Percentiles rank a stretch among this genome's conserved stretches.
These are phyloP conservation scores for Corythaeola cristata DNA, from an alignment of 2,113 vertebrate species.

Conservation along the genomic window DNA sequence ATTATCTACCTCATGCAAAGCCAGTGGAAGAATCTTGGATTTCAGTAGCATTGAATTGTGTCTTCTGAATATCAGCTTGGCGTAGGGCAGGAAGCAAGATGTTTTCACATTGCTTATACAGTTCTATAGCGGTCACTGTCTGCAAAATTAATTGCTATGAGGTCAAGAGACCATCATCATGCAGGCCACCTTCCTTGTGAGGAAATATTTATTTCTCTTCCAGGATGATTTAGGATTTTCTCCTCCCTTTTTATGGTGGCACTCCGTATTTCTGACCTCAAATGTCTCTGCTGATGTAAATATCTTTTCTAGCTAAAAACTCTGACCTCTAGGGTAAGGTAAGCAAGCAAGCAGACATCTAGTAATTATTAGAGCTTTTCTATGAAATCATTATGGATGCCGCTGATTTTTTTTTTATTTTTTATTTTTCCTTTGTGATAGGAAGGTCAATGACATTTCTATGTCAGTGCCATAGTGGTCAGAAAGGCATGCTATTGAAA, in stretches of 20 bases:
- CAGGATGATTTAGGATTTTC: neutral
- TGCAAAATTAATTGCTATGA: neutral
- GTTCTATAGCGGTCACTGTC: neutral
- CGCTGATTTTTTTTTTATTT: neutral
- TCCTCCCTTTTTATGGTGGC: accelerated
- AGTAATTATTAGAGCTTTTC: neutral
- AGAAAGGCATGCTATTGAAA: neutral
- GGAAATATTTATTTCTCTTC: neutral
- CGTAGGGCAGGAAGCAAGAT: neutral
- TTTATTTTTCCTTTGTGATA: neutral
- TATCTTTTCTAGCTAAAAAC: neutral
- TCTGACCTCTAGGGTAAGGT: neutral
- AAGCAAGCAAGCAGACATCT: neutral
- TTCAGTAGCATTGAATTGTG: neutral
- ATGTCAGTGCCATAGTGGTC: neutral
- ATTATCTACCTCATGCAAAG: neutral
- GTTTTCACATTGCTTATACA: neutral
- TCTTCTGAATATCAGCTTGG: neutral
- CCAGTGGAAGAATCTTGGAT: neutral
- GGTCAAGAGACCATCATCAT: neutral
- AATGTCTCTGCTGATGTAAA: neutral
- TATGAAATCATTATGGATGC: neutral
- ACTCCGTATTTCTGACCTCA: neutral
- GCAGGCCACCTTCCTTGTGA: neutral
- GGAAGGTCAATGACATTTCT: neutral